A percentile compares a stretch with the other conserved stretches of the same genome.
Conservation (phyloP, 2,797 vertebrate species). For the Hydrocynus forskahlii region DNA sequence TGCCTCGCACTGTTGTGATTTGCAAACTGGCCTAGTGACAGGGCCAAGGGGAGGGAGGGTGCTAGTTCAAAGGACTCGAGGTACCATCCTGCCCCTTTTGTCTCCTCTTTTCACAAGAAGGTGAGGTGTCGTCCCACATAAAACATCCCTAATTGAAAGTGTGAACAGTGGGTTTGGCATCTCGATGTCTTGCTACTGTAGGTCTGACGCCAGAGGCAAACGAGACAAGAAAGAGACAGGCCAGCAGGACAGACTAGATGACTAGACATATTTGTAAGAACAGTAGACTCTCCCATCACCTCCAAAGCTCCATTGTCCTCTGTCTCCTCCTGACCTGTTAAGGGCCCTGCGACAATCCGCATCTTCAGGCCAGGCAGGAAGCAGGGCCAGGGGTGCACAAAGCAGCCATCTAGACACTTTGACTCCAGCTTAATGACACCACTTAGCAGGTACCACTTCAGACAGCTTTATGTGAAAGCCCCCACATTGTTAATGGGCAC, state of each 20-base stretch:
- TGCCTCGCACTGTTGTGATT: slow-evolving; percentile 53
- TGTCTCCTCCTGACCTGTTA: slow-evolving; percentile 24
- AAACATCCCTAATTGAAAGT: slow-evolving; percentile 51
- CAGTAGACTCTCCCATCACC: slow-evolving; percentile 19
- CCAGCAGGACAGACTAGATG: slow-evolving; percentile 40
- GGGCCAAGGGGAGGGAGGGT: slow-evolving; percentile 27
- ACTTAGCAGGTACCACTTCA: slow-evolving; percentile 65
- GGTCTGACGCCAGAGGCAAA: slow-evolving; percentile 28
- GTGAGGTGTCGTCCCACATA: slow-evolving; percentile 42
- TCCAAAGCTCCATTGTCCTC: slow-evolving; percentile 39
- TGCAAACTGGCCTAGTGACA: slow-evolving; percentile 52
- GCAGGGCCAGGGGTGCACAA: slow-evolving; percentile 53
- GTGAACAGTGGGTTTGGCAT: slow-evolving; percentile 47
- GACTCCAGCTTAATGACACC: slow-evolving; percentile 66
- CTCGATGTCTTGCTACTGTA: slow-evolving; percentile 49
- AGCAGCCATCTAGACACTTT: slow-evolving; percentile 62
- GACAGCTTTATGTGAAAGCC: slow-evolving; percentile 35
- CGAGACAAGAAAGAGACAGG: slow-evolving; percentile 39
- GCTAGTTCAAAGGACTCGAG: slow-evolving; percentile 54
- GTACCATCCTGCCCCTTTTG: slow-evolving; percentile 48
- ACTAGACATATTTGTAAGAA: slow-evolving; percentile 48
- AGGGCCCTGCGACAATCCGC: slow-evolving; percentile 55
- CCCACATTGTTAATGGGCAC: slow-evolving; percentile 33
- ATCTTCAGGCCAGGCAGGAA: slow-evolving; percentile 63
- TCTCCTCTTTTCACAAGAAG: slow-evolving; percentile 53